Evolutionary conservation across 2,113 vertebrate species (phyloP), one percentile per base, ranked within the genome.

Genomic region (Hucho hucho): DNA sequence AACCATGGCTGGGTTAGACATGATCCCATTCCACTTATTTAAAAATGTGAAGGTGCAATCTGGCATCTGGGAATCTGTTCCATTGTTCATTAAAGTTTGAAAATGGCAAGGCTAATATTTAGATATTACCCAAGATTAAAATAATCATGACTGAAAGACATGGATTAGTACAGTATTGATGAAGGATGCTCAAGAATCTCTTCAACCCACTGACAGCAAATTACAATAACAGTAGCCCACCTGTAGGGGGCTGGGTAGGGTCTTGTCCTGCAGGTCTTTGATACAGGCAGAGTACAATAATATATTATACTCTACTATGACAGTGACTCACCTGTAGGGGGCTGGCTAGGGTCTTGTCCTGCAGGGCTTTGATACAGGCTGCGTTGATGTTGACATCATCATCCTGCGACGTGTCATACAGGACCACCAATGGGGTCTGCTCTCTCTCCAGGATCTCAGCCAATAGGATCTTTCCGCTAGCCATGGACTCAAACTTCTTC

Each of bases 301-400:
- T 26, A 26, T 26, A 26, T 26, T 46, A 5, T 46, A 46, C 43
- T 46, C 43, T 5, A 9, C 43, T 46, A 46, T 46, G 43, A 46
- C 43, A 59, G 14, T 59, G 11, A 59, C 6, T 64, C 82, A 99
- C 97, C 97, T 98, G 93, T 67, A 97, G 85, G 18, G 94, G 92
- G 83, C 91, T 90, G 67, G 94, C 89, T 64, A 98, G 88, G 0
- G 94, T 94, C 84, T 92, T 95, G 88, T 98, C 96, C 73, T 92
- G 93, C 72, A 97, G 76, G 2, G 93, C 92, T 88, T 95, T 97
- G 87, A 96, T 84, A 86, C 97, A 98, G 75, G 91, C 91, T 26
- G 95, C 92, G n/a, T 99, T 99, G 78, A 99, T 96, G 86, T 98
- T 99, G 85, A 99, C 87, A 28, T 99, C 98, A 0, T 98, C 96